Percentiles rank a stretch among this genome's conserved stretches.
Conservation (phyloP, 2,888 invertebrate species). For the Tetramorium bicarinatum region DNA sequence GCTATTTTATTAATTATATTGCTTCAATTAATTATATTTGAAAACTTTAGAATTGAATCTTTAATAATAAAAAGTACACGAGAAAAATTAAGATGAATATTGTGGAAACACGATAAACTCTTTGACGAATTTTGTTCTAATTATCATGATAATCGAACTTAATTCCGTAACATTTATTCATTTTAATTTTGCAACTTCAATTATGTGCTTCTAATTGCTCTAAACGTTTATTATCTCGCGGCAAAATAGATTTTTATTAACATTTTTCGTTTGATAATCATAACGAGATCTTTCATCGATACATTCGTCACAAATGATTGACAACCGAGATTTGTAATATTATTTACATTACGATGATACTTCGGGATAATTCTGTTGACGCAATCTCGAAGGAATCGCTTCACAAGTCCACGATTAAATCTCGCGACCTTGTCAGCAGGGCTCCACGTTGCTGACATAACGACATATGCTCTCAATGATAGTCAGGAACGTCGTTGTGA, state of each 20-base stretch:
- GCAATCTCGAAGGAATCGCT: constrained; percentile 50
- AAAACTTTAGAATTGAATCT: constrained; percentile 1
- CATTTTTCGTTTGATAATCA: not conserved
- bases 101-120: not conserved
- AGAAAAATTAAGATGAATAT: not conserved
- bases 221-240: not conserved
- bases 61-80: constrained; percentile 13
- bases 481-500: constrained; percentile 54
- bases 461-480: constrained; percentile 53
- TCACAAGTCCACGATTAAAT: constrained; percentile 55
- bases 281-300: not conserved
- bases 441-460: constrained; percentile 41
- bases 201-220: not conserved
- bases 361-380: constrained; percentile 32
- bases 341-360: constrained; percentile 36
- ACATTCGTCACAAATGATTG: constrained; percentile 9
- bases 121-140: not conserved
- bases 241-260: not conserved
- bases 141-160: not conserved
- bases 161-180: constrained; percentile 1
- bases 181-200: not conserved
- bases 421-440: constrained; percentile 59
- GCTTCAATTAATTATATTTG: not conserved
- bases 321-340: constrained; percentile 28
- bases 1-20: not conserved